These are phyloP conservation scores for Ephydatia muelleri DNA, from an alignment of 37 sponge, comb jelly and placozoan genomes.

Conservation along the genomic window DNA sequence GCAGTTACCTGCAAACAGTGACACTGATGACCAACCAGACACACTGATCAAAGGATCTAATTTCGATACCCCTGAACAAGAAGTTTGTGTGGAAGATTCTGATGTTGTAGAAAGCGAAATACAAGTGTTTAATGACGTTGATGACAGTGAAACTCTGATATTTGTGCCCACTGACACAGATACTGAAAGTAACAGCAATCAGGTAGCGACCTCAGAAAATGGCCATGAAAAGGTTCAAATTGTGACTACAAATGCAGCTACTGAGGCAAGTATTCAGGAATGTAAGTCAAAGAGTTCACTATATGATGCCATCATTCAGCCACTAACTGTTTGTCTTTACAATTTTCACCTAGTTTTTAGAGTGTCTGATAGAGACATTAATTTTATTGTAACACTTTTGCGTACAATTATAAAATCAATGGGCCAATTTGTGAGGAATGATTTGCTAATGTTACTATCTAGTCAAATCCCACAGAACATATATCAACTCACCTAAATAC, in stretches of 20 bases:
- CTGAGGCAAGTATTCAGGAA: no score
- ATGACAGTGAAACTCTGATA: background rate
- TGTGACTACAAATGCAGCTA: no score
- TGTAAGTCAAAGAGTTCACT: no score
- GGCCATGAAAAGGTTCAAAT: no score
- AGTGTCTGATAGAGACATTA: no score
- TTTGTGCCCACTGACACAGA: no score
- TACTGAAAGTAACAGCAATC: no score
- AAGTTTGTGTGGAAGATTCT: background rate
- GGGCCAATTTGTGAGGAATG: background rate
- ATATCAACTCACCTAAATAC: no score
- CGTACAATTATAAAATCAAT: background rate
- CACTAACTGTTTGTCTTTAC: no score
- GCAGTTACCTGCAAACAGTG: background rate
- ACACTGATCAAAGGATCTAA: background rate
- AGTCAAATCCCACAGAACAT: background rate
- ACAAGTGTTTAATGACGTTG: background rate
- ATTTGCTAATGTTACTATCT: background rate
- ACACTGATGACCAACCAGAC: background rate
- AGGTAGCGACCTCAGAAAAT: no score
- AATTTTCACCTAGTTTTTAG: no score
- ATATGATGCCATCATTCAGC: no score
- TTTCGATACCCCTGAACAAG: background rate
- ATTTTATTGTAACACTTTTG: background rate
- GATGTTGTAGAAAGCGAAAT: background rate